Conservation (phyloP, 2,113 vertebrate genomes). For the Tauraco erythrolophus region DNA sequence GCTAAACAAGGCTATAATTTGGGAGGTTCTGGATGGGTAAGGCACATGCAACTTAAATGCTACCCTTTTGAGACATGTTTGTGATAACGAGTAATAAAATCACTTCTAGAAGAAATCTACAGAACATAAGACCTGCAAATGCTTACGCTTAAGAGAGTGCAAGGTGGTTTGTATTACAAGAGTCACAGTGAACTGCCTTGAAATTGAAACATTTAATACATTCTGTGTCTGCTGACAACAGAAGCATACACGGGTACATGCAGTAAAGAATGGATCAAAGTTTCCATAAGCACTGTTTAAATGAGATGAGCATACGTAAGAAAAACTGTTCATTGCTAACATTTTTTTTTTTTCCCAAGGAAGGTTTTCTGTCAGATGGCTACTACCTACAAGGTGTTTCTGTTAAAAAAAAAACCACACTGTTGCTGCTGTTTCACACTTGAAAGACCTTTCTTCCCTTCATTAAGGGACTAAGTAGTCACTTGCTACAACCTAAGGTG, state of each 20-base stretch:
- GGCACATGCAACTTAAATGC: not conserved
- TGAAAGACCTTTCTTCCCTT: not conserved
- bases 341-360: not conserved
- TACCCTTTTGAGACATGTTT: not conserved
- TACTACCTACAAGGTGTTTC: not conserved
- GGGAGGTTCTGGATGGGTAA: not conserved
- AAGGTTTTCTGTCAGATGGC: not conserved
- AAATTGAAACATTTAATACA: not conserved
- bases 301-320: not conserved
- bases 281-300: not conserved
- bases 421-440: not conserved
- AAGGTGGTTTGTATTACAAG: not conserved
- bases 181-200: not conserved
- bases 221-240: not conserved
- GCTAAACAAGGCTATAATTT: not conserved
- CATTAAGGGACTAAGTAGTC: not conserved
- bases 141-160: not conserved
- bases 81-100: not conserved
- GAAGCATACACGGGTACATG: not conserved
- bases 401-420: not conserved
- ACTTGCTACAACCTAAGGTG: not conserved
- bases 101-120: not conserved
- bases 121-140: not conserved
- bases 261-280: not conserved
- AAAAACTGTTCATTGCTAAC: not conserved